Conservation (phyloP, 2,888 invertebrate species). For the Diarsia mendica region DNA sequence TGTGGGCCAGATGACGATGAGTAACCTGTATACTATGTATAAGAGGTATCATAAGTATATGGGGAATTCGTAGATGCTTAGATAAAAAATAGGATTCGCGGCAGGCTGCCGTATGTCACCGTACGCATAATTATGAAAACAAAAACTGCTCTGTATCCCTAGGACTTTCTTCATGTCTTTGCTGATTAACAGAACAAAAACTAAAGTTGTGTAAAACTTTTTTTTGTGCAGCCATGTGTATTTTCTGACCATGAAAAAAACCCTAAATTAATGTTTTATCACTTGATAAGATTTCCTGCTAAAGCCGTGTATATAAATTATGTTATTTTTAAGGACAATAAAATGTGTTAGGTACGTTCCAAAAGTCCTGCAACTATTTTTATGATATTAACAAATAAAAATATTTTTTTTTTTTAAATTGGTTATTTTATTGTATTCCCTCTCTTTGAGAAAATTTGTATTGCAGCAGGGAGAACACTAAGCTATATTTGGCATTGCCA, state of each 20-base stretch:
- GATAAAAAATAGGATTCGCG: too few species aligned
- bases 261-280: background rate
- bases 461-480: too few species aligned
- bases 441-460: too few species aligned
- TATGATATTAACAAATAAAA: constrained; percentile 5
- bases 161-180: too few species aligned
- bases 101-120: too few species aligned
- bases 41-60: constrained; percentile 88
- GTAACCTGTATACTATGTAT: constrained; percentile 84
- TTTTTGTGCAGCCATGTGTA: too few species aligned
- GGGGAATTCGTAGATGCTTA: constrained; percentile 78
- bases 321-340: constrained; percentile 14
- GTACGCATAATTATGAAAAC: too few species aligned
- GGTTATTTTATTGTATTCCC: background rate
- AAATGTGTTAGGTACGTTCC: background rate
- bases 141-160: too few species aligned
- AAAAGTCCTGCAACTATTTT: background rate
- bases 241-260: background rate
- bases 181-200: too few species aligned
- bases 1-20: constrained; percentile 83
- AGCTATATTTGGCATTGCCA: too few species aligned
- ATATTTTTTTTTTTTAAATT: background rate
- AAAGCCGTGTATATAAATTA: background rate
- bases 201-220: too few species aligned
- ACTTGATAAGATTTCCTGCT: background rate